These are phyloP conservation scores for Corythornis madagascariensis DNA, from an alignment of 2,113 vertebrate species.

Conservation along the genomic window DNA sequence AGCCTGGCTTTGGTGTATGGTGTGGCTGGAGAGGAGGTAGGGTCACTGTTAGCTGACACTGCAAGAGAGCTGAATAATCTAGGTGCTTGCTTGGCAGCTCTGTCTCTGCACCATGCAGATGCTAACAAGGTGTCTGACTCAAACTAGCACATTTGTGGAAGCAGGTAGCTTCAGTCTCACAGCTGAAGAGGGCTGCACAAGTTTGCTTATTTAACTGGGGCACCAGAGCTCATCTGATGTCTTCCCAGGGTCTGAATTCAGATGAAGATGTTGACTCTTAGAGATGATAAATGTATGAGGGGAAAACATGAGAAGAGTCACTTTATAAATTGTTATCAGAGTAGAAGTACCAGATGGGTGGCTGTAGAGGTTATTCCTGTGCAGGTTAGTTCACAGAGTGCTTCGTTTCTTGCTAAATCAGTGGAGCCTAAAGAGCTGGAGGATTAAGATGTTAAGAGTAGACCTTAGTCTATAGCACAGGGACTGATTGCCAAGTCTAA, in stretches of 20 bases:
- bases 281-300: neutral
- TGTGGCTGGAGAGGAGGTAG: neutral
- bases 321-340: neutral
- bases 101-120: neutral
- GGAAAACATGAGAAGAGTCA: neutral
- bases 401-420: neutral
- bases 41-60: neutral
- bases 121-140: neutral
- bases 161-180: slow-evolving; percentile 12
- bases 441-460: neutral
- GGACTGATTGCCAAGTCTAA: neutral
- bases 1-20: neutral
- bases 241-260: neutral
- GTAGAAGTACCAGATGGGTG: neutral
- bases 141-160: neutral
- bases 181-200: neutral
- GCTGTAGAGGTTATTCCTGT: neutral
- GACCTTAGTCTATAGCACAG: neutral
- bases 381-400: neutral
- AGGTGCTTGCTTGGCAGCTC: neutral
- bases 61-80: neutral
- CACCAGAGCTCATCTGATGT: neutral
- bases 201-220: neutral
- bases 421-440: neutral
- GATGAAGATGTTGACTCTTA: neutral